Base-by-base conservation (phyloP, 2,888 invertebrate species). In the Dolichopus griseipennis region DNA sequence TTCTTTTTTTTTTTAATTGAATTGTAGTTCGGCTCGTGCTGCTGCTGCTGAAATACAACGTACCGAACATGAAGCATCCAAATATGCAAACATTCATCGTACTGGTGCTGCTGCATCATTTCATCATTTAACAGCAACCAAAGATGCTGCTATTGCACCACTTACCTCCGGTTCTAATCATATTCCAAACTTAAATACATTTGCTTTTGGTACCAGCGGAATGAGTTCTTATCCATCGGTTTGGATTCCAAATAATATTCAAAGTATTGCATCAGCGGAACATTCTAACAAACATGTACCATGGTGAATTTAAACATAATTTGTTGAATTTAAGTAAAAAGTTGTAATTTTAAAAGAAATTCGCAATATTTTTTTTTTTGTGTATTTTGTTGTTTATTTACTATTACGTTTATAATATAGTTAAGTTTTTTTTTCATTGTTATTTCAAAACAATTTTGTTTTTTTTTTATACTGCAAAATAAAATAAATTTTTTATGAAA, bases 1-100 rank as follows among this genome's bases (percentile, higher is more conserved):
- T 0, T 27, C 5, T 27, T 27, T 27, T 4, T 27, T 27, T 27
- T 27, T 27, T 5, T 27, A n/a, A 27, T 27, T 27, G n/a, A 27
- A 41, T 41, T 15, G 4, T 18, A 84, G 85, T 62, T 86, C 86
- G 33, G 88, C 88, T 0, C 83, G 84, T 68, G 85, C 84, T 67
- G 88, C 88, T 67, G 90, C 90, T 0, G 87, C 86, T 2, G 87
- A 90, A 74, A 84, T 90, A 66, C 87, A 88, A 72, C 87, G 85
- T 74, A 86, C 86, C 72, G 88, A 87, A 73, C 81, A 85, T 69
- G 86, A 87, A 78, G 84, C 86, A 0, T 78, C 86, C 61, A 87
- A 87, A 75, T 78, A 86, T 65, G 86, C 87, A 9, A 86, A 86
- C 67, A 82, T 86, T 41, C 85, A 87, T 66, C 84, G 86, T 67